Conservation (phyloP, 2,113 vertebrate genomes). For the Otolemur garnettii region DNA sequence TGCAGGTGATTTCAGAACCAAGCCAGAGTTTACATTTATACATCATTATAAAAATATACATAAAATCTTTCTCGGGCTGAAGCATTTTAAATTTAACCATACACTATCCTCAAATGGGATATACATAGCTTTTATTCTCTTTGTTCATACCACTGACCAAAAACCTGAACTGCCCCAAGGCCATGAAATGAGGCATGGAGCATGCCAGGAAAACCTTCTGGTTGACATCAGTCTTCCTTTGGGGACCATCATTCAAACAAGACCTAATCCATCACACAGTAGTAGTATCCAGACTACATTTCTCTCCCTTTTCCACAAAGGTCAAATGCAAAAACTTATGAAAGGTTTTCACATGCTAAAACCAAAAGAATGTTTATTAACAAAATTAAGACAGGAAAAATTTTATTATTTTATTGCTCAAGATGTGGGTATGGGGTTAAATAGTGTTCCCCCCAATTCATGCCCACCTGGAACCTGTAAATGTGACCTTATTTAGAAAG, state of each 20-base stretch:
- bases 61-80: neutral
- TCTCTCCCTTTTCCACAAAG: constrained; percentile 18
- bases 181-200: neutral
- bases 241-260: constrained; percentile 9
- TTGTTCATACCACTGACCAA: neutral
- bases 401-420: neutral
- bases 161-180: neutral
- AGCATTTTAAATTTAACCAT: neutral
- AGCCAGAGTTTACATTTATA: neutral
- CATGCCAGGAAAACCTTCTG: neutral
- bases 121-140: neutral
- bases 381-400: constrained; percentile 12
- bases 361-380: neutral
- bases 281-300: constrained; percentile 32
- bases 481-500: neutral
- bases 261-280: neutral
- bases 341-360: constrained; percentile 15
- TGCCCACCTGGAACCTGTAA: neutral
- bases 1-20: constrained; percentile 12
- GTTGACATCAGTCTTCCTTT: neutral
- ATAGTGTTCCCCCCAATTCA: neutral
- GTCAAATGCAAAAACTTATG: constrained; percentile 32
- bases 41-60: neutral
- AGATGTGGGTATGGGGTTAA: neutral
- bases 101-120: neutral